Base-by-base conservation (phyloP, 2,888 invertebrate species). In the Cybosia mesomella region DNA sequence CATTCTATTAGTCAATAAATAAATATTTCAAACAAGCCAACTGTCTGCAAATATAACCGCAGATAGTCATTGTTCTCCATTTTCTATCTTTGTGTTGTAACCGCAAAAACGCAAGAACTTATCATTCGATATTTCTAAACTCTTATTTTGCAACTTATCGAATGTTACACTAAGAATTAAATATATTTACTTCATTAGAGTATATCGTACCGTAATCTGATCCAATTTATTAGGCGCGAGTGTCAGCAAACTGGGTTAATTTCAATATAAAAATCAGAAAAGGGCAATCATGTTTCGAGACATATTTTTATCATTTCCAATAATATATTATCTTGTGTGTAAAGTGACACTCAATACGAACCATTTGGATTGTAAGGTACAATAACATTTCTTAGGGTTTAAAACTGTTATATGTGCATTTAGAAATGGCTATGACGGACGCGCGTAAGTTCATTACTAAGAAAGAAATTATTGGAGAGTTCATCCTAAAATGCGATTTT, bases 231-330 rank as follows among this genome's bases (percentile, higher is more conserved):
- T 71, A 49, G n/a, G n/a, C 66, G 63, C 21, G 72, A 80, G 57
- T 67, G 65, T 71, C 74, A 66, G 28, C 7, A 67, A 71, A 76
- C 28, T 70, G 61, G 54, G 58, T 80, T 73, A 64, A 73, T 77
- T 77, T 66, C 67, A 72, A 71, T 71, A 43, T 68, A 55, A 62
- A 66, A 58, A 70, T 60, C 34, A 72, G 67, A 75, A 68, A 67
- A 66, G 39, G 54, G 61, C 78, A 80, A 74, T 80, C 77, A 70
- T 55, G 57, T 49, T 15, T 55, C 55, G n/a, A 68, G 63, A 65
- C 64, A 77, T 21, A 63, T 69, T 68, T 55, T 55, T 13, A 55
- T 55, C 15, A 55, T 55, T 24, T 24, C 15, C 3, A 13, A 55
- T 22, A 55, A 55, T 22, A 54, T 11, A 13, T 10, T 8, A 55